phyloP scores from a whole-genome alignment of 2,797 vertebrate genomes.

The Tangara arthus region DNA sequence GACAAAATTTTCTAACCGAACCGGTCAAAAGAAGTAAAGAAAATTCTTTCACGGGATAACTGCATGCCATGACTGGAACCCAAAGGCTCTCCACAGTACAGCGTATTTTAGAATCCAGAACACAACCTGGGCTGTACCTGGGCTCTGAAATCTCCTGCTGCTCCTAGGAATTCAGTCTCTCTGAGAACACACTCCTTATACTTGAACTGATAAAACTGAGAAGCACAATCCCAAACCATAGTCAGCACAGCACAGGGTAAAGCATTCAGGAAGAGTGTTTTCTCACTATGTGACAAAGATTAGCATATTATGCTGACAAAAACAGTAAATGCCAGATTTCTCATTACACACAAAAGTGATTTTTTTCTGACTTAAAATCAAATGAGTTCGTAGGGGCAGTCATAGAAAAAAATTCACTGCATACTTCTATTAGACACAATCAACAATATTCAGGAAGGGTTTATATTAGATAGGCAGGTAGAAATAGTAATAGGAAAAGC shows the following conservation, averaged over 20 bases:
- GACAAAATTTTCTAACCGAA: background rate
- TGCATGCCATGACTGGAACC: background rate
- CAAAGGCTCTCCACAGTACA: background rate
- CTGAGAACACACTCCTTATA: background rate
- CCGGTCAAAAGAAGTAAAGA: background rate
- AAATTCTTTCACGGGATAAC: background rate
- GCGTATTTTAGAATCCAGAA: fast-evolving
- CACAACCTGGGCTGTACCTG: background rate
- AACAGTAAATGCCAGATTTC: background rate
- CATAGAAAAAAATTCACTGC: background rate
- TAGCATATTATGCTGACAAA: background rate
- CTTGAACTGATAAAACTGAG: background rate
- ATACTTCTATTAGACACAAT: background rate
- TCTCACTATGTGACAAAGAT: background rate
- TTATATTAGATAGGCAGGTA: background rate
- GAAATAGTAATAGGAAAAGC: background rate
- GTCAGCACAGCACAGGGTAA: fast-evolving
- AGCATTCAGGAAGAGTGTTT: background rate
- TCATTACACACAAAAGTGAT: background rate
- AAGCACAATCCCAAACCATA: background rate
- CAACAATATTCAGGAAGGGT: background rate
- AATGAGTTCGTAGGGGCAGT: background rate
- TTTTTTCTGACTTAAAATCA: background rate
- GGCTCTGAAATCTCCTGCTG: background rate
- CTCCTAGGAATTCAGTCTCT: background rate